These are phyloP conservation scores for Desmophyllum pertusum DNA, from an alignment of 92 coral and sea anemone species.

Conservation along the genomic window DNA sequence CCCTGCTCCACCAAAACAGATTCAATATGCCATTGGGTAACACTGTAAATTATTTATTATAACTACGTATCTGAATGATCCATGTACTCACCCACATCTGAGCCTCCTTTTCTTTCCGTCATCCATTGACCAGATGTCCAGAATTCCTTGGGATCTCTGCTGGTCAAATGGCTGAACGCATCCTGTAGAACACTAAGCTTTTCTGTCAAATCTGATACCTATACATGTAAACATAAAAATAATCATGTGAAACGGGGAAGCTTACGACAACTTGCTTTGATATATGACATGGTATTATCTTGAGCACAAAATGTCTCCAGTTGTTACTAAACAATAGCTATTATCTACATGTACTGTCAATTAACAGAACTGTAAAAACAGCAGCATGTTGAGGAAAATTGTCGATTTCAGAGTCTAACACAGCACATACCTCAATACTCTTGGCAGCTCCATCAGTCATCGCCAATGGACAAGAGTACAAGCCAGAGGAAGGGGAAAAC, in stretches of 20 bases:
- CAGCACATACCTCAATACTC: conserved; percentile 77
- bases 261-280: neutral
- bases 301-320: neutral
- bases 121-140: conserved; percentile 99
- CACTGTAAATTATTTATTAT: no score
- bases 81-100: conserved; percentile 82
- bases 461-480: conserved; percentile 93
- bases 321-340: no score
- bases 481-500: conserved; percentile 91
- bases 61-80: neutral
- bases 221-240: neutral
- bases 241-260: neutral
- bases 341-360: no score
- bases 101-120: conserved; percentile 94
- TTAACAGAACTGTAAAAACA: no score
- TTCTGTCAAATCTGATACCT: conserved; percentile 26
- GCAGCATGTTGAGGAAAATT: no score
- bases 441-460: conserved; percentile 98
- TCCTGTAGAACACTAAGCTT: conserved; percentile 36
- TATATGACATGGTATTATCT: neutral
- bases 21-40: no score
- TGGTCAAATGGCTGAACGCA: conserved; percentile 67
- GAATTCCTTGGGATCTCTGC: conserved; percentile 71
- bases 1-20: no score
- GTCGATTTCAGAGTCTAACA: neutral